These are phyloP conservation scores for Catamblyrhynchus diadema DNA, from an alignment of 2,797 vertebrate genomes.

Conservation along the genomic window DNA sequence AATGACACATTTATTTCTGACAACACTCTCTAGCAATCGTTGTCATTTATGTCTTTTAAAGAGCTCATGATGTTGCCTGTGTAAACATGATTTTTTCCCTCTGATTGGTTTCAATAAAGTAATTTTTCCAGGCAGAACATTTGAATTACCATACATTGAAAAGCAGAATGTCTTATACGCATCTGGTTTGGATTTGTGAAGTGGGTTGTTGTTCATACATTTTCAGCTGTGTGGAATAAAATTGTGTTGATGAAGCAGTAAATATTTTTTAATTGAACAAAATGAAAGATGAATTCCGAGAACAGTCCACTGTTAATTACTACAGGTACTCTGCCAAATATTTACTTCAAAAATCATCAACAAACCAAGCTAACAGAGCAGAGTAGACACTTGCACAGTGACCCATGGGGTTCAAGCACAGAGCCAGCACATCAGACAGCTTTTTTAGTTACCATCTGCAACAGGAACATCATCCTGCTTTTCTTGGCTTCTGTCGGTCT, in stretches of 20 bases:
- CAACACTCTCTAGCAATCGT: background rate
- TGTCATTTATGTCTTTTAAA: constrained; percentile 7
- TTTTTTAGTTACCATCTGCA: background rate
- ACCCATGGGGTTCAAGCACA: background rate
- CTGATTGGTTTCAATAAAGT: constrained; percentile 26
- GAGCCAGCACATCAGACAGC: background rate
- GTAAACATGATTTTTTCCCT: constrained; percentile 9
- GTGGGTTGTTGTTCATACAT: background rate
- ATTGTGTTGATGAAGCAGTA: background rate
- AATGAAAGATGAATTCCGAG: background rate
- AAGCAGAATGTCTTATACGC: background rate
- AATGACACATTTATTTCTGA: background rate
- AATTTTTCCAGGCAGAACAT: constrained; percentile 26
- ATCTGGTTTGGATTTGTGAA: constrained; percentile 8
- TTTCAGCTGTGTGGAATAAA: background rate
- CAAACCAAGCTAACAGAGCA: background rate
- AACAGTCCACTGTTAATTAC: background rate
- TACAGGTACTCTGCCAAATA: background rate
- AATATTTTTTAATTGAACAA: constrained; percentile 3
- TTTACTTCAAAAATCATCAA: background rate
- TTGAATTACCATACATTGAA: constrained; percentile 1
- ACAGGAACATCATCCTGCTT: background rate
- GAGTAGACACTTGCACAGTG: background rate
- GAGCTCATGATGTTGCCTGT: background rate
- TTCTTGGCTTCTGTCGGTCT: background rate